Base-by-base conservation (phyloP, 2,888 invertebrate species). In the Xylota sylvarum region DNA sequence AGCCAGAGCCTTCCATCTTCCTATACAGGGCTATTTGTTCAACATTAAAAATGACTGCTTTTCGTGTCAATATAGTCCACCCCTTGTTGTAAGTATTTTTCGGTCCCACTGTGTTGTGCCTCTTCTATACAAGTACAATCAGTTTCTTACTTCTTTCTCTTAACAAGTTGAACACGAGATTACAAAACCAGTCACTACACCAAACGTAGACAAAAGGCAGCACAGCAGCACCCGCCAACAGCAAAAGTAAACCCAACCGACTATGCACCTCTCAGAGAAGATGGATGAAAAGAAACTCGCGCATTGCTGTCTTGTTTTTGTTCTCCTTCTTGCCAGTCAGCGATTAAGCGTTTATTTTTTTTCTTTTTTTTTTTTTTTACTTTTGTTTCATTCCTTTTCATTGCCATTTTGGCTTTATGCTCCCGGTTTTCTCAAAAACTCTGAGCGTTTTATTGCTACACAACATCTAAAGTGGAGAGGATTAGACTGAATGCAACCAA, bases 121-220 rank as follows among this genome's bases (percentile, higher is more conserved):
- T 12, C 9, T 14, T 56, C 37, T 17, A 12, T 2, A n/a, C 17
- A 43, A 58, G 17, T 58, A 35, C 56, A 73, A 48, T 67, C 23
- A 4, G n/a, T 17, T 74, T 43, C 23, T 35, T n/a, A n/a, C n/a
- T n/a, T n/a, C n/a, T n/a, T n/a, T n/a, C 9, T 48, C 17, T 37
- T 4, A 50, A 50, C 58, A 43, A 70, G 35, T 72, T 70, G 40
- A 70, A 55, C 78, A 79, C 73, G 67, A 69, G 67, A 73, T 62
- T 69, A 84, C 55, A 79, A 67, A 78, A 78, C 72, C 65, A 60
- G 70, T 70, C 37, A 52, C 50, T 52, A 65, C 50, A 72, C 46
- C 52, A 73, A 78, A 83, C 65, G 52, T 55, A 78, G 55, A 78
- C 65, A 83, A 78, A 78, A 40, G 35, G 62, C 67, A 72, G n/a